Base-by-base conservation (phyloP, 2,797 vertebrate species). In the Clangula hyemalis region DNA sequence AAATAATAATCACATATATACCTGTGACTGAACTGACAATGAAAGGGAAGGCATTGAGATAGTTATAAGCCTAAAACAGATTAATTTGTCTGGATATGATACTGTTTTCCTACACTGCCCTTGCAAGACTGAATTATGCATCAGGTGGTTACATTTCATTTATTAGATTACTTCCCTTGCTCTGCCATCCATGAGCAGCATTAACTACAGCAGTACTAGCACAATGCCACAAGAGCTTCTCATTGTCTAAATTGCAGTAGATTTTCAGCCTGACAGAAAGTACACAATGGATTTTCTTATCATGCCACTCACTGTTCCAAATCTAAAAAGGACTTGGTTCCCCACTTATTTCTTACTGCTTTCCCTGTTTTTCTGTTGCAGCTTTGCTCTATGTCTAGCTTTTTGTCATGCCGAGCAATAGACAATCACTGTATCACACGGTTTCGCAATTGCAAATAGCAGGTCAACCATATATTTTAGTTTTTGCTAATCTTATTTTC, bases 41-140 rank as follows among this genome's bases (percentile, higher is more conserved):
- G 91, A 69, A 92, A 92, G 54, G 58, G 75, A 94, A 25, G n/a
- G 77, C 62, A 58, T 85, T 93, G 91, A 94, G 79, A 82, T 22
- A 95, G 75, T 47, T 86, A 81, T 53, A 87, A 66, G 64, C 51
- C 20, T 89, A 43, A 70, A 61, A 77, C 22, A 81, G 87, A 95
- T 91, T 83, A 82, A 95, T 97, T 94, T 72, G 76, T 85, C 80
- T 89, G 61, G 78, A 70, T 81, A 65, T 85, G 80, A 91, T 53
- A 57, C 74, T 34, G 65, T 28, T 78, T 90, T 93, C 91, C 95
- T 32, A 15, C 80, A 66, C 66, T 93, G 87, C 82, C 94, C 87
- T 95, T 93, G 87, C 85, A 82, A 87, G 91, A 85, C 94, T 97
- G 94, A 96, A 96, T 96, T 89, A 90, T 70, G 57, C 78, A 89